Conservation (phyloP, 2,797 vertebrate species). For the Columba guinea region DNA sequence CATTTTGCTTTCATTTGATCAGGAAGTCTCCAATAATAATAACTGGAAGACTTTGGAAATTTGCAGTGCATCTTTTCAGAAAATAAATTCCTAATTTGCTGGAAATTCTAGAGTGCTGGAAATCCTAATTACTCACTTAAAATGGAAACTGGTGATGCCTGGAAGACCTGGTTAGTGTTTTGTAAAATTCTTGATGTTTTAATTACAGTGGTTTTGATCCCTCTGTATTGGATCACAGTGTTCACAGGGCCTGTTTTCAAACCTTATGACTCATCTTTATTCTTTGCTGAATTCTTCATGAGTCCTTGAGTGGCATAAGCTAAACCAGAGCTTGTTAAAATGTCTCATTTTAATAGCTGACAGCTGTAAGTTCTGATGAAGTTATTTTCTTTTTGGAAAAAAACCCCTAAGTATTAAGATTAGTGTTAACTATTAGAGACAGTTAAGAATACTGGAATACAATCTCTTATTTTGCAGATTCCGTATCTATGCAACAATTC, state of each 20-base stretch:
- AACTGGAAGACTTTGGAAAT: background rate
- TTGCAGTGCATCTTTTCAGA: background rate
- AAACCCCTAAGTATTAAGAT: background rate
- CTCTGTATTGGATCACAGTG: background rate
- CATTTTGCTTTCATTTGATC: background rate
- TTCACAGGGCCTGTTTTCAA: constrained; percentile 20
- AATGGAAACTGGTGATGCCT: background rate
- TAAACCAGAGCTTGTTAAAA: constrained; percentile 5
- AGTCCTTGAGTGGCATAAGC: background rate
- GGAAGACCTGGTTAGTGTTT: background rate
- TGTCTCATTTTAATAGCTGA: background rate
- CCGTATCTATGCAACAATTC: background rate
- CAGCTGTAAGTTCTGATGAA: background rate
- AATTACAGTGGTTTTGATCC: background rate
- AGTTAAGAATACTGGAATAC: background rate
- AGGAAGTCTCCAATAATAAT: background rate
- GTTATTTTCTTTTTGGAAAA: background rate
- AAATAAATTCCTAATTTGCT: background rate
- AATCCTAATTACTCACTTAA: background rate
- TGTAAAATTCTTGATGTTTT: background rate
- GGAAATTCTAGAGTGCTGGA: background rate
- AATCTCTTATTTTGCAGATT: background rate
- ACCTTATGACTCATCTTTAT: background rate
- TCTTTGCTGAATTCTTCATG: background rate
- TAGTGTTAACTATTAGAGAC: background rate